phyloP scores from a whole-genome alignment of 1,140 invertebrate genomes.

The Centruroides sculpturatus region DNA sequence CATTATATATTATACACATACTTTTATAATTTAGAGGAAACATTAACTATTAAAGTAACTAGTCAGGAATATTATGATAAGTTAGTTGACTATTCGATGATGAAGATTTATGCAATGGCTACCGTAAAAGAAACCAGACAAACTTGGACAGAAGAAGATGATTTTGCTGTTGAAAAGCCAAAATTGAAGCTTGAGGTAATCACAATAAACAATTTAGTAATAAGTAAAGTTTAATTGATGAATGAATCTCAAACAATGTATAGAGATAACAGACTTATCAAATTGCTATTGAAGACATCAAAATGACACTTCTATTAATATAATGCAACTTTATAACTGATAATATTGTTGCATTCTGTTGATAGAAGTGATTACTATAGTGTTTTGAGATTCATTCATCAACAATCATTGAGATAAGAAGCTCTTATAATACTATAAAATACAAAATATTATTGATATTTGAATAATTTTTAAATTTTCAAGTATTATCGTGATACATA shows the following conservation, averaged over 20 bases:
- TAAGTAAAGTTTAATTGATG: background rate
- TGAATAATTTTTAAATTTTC: no score
- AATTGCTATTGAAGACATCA: background rate
- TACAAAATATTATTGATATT: no score
- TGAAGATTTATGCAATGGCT: constrained; percentile 69
- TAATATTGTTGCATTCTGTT: no score
- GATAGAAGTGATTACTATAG: no score
- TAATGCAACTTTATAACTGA: no score
- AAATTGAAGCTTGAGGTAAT: constrained; percentile 38
- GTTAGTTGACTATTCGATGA: constrained; percentile 62
- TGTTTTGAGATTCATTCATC: no score
- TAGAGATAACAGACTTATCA: background rate
- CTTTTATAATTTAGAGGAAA: constrained; percentile 34
- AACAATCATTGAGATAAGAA: no score
- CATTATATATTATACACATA: no score
- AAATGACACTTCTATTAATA: background rate
- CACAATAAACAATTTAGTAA: background rate
- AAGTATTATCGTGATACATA: background rate
- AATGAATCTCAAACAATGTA: background rate
- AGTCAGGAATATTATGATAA: constrained; percentile 65
- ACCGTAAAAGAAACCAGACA: constrained; percentile 66
- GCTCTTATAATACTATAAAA: no score
- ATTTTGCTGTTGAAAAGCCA: constrained; percentile 72
- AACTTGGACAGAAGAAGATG: constrained; percentile 78
- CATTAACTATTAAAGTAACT: constrained; percentile 50